Conservation (phyloP, 2,797 vertebrate genomes). For the Pipistrellus pipistrellus region DNA sequence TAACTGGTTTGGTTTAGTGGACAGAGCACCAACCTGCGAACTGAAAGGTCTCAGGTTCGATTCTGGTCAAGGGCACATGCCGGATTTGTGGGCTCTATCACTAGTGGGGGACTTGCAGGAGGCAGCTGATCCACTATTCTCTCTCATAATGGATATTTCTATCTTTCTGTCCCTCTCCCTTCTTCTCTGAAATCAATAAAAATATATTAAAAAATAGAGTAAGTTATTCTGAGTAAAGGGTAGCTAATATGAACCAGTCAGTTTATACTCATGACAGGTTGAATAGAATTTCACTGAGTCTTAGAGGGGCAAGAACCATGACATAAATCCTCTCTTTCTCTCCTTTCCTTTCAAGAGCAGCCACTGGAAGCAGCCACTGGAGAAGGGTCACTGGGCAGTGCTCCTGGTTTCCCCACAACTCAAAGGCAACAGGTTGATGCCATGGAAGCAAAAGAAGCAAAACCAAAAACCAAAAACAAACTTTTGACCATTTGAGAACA, state of each 20-base stretch:
- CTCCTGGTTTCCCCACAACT: not conserved
- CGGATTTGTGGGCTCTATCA: no score
- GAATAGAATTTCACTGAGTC: not conserved
- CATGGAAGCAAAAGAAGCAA: not conserved
- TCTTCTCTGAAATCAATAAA: no score
- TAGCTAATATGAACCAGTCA: not conserved
- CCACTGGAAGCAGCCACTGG: not conserved
- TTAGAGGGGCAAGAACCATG: not conserved
- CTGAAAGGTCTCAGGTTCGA: no score
- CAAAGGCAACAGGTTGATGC: not conserved
- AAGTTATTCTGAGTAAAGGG: slow-evolving; percentile 35
- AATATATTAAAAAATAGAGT: not conserved
- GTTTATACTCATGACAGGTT: not conserved
- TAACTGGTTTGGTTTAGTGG: no score
- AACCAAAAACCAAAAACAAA: not conserved
- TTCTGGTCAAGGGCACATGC: no score
- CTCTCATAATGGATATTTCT: no score
- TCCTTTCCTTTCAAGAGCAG: not conserved
- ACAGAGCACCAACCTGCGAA: no score
- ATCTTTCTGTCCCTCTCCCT: no score
- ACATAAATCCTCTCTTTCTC: not conserved
- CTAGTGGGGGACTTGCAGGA: no score
- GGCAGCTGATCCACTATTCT: no score
- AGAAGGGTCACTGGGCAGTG: not conserved
- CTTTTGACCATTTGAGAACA: not conserved